These are phyloP conservation scores for Leptura quadrifasciata DNA, from an alignment of 2,888 invertebrate species.

Conservation along the genomic window DNA sequence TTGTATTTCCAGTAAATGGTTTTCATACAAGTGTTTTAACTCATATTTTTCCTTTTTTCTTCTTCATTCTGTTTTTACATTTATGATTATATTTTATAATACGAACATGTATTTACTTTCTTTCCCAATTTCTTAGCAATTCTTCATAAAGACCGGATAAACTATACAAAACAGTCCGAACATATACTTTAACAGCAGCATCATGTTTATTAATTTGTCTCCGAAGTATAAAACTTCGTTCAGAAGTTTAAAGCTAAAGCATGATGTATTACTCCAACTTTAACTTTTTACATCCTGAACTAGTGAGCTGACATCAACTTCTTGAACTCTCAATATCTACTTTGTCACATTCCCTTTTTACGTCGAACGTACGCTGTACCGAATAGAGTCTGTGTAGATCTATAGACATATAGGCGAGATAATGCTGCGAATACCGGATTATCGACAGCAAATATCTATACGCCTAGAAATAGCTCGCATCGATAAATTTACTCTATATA, in stretches of 20 bases:
- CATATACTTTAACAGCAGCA: background rate
- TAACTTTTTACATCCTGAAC: constrained; percentile 34
- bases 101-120: no score
- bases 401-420: constrained; percentile 43
- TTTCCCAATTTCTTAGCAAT: no score
- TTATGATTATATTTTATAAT: no score
- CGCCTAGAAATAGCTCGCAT: constrained; percentile 40
- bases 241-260: constrained; percentile 6
- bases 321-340: constrained; percentile 43
- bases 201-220: constrained; percentile 20
- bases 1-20: no score
- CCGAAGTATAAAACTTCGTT: constrained; percentile 15
- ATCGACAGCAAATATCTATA: constrained; percentile 46
- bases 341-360: constrained; percentile 38
- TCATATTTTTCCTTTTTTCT: no score
- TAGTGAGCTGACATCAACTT: constrained; percentile 28
- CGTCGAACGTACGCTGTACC: constrained; percentile 20
- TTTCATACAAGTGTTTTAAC: no score
- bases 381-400: constrained; percentile 34
- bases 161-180: background rate
- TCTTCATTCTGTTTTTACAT: no score
- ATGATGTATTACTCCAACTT: constrained; percentile 18
- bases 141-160: background rate
- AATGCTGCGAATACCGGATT: constrained; percentile 42
- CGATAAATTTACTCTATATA: constrained; percentile 46